These are phyloP conservation scores for Coluber constrictor DNA, from an alignment of 2,797 vertebrate species.

Conservation along the genomic window DNA sequence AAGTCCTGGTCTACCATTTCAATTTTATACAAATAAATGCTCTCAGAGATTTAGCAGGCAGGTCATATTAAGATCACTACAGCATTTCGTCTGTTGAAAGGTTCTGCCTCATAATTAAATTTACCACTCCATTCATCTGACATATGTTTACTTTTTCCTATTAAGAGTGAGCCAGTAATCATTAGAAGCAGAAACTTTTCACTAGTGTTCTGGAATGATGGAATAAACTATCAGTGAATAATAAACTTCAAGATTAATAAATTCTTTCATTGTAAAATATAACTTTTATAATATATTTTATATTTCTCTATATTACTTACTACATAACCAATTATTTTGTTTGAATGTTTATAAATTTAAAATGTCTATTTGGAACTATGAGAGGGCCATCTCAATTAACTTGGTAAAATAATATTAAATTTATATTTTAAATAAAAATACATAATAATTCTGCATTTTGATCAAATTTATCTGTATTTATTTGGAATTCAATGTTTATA, in stretches of 20 bases:
- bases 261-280: neutral
- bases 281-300: neutral
- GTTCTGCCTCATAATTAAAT: neutral
- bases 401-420: neutral
- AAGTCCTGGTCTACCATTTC: neutral
- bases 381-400: neutral
- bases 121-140: neutral
- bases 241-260: neutral
- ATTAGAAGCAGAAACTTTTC: neutral
- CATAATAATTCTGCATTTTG: neutral
- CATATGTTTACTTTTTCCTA: neutral
- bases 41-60: neutral
- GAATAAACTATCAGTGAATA: neutral
- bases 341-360: neutral
- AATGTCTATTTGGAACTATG: neutral
- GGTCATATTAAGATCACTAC: neutral
- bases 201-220: neutral
- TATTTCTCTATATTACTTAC: neutral
- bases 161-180: neutral
- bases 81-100: neutral
- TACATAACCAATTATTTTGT: neutral
- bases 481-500: neutral
- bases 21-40: neutral
- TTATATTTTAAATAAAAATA: neutral
- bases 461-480: neutral